phyloP scores from a whole-genome alignment of 2,113 vertebrate species.

The Ondatra zibethicus region DNA sequence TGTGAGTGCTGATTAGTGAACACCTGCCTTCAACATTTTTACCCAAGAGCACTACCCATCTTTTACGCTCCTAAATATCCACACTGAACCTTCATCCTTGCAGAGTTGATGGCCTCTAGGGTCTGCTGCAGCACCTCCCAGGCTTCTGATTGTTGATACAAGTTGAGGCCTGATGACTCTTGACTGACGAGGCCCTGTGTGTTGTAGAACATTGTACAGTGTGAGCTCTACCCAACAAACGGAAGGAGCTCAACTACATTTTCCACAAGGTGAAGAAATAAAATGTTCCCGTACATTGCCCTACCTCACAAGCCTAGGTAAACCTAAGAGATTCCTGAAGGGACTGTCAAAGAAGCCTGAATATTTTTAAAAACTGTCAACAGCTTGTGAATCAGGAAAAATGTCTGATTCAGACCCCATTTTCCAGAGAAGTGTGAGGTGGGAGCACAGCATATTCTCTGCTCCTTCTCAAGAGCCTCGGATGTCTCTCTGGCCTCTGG shows the following conservation, averaged over 20 bases:
- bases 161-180: not conserved
- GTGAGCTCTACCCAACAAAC: not conserved
- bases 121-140: not conserved
- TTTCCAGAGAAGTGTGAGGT: not conserved
- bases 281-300: not conserved
- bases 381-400: not conserved
- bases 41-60: not conserved
- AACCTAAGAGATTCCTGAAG: not conserved
- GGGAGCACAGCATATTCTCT: too few species aligned
- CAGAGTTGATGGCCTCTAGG: not conserved
- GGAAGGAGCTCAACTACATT: not conserved
- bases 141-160: not conserved
- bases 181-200: not conserved
- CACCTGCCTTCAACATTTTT: not conserved
- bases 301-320: accelerated
- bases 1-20: not conserved
- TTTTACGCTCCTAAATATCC: not conserved
- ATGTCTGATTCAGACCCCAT: not conserved
- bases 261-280: not conserved
- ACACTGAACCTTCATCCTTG: not conserved
- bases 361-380: not conserved
- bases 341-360: accelerated
- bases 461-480: not conserved
- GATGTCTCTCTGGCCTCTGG: not conserved
- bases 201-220: not conserved